Conservation (phyloP, 2,888 invertebrate species). For the Cephus pygmeus region DNA sequence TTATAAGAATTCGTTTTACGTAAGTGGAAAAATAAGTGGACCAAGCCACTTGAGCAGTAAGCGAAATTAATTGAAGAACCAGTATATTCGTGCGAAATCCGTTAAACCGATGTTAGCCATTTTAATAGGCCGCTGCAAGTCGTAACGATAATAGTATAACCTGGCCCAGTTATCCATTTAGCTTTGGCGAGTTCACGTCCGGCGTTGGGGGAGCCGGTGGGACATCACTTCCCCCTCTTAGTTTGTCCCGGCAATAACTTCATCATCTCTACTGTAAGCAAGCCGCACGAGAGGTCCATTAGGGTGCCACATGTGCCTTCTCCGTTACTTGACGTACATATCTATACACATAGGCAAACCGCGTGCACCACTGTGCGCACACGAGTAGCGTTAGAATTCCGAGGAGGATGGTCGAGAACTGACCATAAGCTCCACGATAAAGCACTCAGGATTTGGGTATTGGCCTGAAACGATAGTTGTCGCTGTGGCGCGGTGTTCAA, state of each 20-base stretch:
- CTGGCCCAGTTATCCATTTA: conserved; percentile 55
- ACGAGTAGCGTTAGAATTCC: neutral
- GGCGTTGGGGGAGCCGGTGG: neutral
- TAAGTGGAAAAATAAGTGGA: neutral
- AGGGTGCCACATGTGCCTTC: neutral
- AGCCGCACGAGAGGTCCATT: neutral
- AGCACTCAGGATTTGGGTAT: neutral
- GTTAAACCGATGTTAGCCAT: conserved; percentile 2
- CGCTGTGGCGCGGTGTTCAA: neutral
- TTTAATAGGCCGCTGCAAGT: conserved; percentile 24
- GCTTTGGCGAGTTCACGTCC: conserved; percentile 26
- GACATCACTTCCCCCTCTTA: conserved; percentile 15
- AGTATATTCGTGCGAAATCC: neutral
- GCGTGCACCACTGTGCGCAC: neutral
- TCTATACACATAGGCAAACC: neutral
- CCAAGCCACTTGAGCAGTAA: neutral
- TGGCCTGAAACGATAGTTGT: neutral
- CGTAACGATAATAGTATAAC: conserved; percentile 51
- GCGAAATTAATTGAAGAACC: neutral
- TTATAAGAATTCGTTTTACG: neutral
- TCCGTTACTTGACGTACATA: neutral
- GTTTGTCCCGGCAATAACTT: conserved; percentile 17
- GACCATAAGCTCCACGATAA: neutral
- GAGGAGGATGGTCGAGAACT: neutral
- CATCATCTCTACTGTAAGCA: conserved; percentile 12